Base-by-base conservation (phyloP, 1,140 invertebrate species). In the Anoplophora glabripennis region DNA sequence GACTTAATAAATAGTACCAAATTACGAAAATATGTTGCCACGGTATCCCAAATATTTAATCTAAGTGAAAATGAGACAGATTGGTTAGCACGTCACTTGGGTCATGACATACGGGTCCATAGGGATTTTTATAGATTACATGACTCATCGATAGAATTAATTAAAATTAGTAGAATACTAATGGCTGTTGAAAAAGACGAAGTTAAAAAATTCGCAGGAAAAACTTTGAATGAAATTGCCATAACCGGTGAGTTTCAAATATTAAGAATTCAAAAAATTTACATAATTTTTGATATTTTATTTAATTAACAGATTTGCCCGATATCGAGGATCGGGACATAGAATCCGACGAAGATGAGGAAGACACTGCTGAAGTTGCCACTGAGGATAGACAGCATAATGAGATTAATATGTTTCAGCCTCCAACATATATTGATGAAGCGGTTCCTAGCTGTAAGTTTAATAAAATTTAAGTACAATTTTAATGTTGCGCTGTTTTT, bases 11-110 rank as follows among this genome's bases (percentile, higher is more conserved):
- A 12, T 11, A 12, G 41, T 11, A 55, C 53, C 12, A 55, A 55
- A 48, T 34, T 55, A 28, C 18, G 53, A 10, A 55, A 55, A n/a
- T 55, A 55, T 46, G 47, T 46, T 11, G 53, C 53, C 14, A 55
- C 53, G 21, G 53, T 55, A 12, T 55, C 21, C 8, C 53, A 55
- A 46, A 18, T 55, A 4, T 51, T 55, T 12, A 55, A 55, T 44
- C 12, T 55, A 28, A 33, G 12, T 15, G 41, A 55, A 34, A 55
- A 42, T 21, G 15, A 55, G 33, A 33, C 36, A 12, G 49, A 52
- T n/a, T 52, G 49, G 49, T 21, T 52, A 18, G 49, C 49, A n/a
- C 8, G 34, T 37, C 49, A 52, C 37, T n/a, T 52, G 17, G 49
- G 49, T 11, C 49, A 52, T 40, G 34, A 52, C 37, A 52, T 52